Percentiles rank a stretch among this genome's conserved stretches.
These are phyloP conservation scores for Schizaphis graminum DNA, from an alignment of 2,888 invertebrate genomes.

Conservation along the genomic window DNA sequence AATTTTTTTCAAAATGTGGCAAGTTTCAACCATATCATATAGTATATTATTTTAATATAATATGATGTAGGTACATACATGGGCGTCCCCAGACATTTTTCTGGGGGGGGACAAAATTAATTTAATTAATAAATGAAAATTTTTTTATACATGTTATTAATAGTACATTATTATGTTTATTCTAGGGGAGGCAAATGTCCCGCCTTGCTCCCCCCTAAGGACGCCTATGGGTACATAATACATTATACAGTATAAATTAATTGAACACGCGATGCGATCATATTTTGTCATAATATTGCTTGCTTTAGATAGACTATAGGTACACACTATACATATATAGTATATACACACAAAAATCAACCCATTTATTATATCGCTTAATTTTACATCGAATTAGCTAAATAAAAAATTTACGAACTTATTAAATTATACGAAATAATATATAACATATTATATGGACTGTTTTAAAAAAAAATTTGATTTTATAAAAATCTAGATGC, in stretches of 20 bases:
- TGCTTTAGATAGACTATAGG: background rate
- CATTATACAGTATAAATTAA: background rate
- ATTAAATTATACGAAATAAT: background rate
- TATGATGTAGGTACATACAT: background rate
- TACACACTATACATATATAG: background rate
- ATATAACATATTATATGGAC: background rate
- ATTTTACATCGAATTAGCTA: background rate
- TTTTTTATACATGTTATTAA: too few species aligned
- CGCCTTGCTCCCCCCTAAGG: too few species aligned
- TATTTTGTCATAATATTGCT: background rate
- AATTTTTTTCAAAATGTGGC: background rate
- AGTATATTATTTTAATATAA: background rate
- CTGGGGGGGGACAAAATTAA: too few species aligned
- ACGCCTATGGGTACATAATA: too few species aligned
- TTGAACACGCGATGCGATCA: background rate
- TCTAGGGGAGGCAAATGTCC: too few species aligned
- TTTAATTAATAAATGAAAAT: too few species aligned
- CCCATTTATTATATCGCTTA: background rate
- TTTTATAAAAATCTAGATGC: background rate
- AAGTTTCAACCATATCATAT: background rate
- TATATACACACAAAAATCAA: background rate
- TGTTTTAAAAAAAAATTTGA: background rate
- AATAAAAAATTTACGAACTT: background rate
- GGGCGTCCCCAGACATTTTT: too few species aligned
- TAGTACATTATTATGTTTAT: too few species aligned